Percentiles rank a stretch among this genome's conserved stretches.
phyloP scores from a whole-genome alignment of 1,140 invertebrate species.

The Camponotus floridanus region DNA sequence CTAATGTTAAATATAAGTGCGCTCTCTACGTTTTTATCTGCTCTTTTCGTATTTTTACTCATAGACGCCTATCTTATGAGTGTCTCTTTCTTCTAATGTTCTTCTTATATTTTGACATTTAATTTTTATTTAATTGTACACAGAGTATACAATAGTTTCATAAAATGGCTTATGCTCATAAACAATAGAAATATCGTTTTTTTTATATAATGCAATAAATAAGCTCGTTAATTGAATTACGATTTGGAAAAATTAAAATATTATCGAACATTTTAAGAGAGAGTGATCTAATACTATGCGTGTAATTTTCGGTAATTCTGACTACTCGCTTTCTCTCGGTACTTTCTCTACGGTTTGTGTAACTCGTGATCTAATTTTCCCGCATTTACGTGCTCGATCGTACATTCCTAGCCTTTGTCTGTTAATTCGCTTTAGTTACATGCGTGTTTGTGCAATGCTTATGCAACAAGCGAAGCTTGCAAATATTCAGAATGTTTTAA shows the following conservation, averaged over 20 bases:
- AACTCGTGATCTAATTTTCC: conserved; percentile 61
- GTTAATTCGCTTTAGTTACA: conserved; percentile 55
- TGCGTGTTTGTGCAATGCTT: neutral
- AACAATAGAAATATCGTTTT: conserved; percentile 20
- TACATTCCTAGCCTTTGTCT: conserved; percentile 41
- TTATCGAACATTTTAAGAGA: neutral
- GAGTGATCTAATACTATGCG: neutral
- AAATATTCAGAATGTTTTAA: neutral
- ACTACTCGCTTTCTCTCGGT: neutral
- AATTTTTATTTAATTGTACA: neutral
- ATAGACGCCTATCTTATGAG: neutral
- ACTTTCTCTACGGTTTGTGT: neutral
- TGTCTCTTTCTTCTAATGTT: neutral
- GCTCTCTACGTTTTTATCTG: neutral
- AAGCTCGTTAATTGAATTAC: conserved; percentile 15
- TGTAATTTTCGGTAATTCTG: conserved; percentile 26
- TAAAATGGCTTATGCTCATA: neutral
- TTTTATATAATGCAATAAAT: neutral
- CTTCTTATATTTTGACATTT: neutral
- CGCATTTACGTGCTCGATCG: conserved; percentile 60
- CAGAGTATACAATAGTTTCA: neutral
- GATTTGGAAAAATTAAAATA: conserved; percentile 4
- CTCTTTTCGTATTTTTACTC: neutral
- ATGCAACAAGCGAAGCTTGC: conserved; percentile 22
- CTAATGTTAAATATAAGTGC: neutral